A percentile compares a stretch with the other conserved stretches of the same genome.
These are phyloP conservation scores for Phalacrocorax aristotelis DNA, from an alignment of 2,113 vertebrate genomes.

Conservation along the genomic window DNA sequence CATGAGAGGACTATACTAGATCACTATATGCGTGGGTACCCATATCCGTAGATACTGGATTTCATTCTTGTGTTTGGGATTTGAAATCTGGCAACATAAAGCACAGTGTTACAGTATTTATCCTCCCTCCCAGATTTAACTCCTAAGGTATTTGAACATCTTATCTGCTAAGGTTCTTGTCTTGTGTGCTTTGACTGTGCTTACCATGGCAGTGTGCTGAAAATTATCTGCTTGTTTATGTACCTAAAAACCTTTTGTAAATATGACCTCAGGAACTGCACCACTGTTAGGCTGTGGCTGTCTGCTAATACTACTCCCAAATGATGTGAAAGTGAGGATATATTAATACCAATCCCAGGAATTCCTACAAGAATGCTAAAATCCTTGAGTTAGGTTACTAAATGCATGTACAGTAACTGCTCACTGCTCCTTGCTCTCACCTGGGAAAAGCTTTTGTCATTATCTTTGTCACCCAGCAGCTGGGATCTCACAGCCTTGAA, in stretches of 20 bases:
- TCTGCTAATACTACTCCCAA: neutral
- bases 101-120: neutral
- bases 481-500: slow-evolving; percentile 13
- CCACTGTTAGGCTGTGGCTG: neutral
- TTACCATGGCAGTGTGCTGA: neutral
- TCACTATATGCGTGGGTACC: too few relatives aligned
- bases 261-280: neutral
- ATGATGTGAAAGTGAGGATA: neutral
- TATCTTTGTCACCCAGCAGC: slow-evolving; percentile 43
- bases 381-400: neutral
- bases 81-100: neutral
- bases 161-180: neutral
- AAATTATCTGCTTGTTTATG: neutral
- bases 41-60: neutral
- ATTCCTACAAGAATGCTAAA: slow-evolving; percentile 9
- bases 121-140: neutral
- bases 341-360: neutral
- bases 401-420: neutral
- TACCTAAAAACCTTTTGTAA: neutral
- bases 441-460: slow-evolving; percentile 32
- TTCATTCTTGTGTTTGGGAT: neutral
- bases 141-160: neutral
- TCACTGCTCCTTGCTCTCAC: neutral
- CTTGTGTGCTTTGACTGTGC: neutral
- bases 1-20: neutral